Base-by-base conservation (phyloP, 2,888 invertebrate genomes). In the Caenorhabditis zanzibari region DNA sequence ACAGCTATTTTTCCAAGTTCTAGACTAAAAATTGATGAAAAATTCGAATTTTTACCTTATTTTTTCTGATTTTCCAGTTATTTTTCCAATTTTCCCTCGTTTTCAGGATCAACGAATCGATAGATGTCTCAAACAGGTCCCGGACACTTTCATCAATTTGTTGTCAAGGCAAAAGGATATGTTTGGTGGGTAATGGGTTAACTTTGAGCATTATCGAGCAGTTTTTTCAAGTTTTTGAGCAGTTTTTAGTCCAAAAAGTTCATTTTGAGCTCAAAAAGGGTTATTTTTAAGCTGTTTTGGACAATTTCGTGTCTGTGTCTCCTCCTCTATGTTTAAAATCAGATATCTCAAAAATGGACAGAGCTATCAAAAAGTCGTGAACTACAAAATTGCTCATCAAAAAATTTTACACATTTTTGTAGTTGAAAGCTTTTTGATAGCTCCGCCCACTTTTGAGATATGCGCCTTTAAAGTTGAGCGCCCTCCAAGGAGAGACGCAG, bases 101-200 rank as follows among this genome's bases (percentile, higher is more conserved):
- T 82, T 85, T 14, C 80, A 88, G 86, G 89, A 89, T 63, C 32
- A 76, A n/a, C 81, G 79, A 49, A 88, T 89, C 35, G 81, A 85
- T 0, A 63, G 76, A 2, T 86, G 83, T 1, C 73, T 89, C 28
- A 63, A 74, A 1, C 86, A 89, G 76, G 86, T 88, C 22, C 90
- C 90, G 9, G 86, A 91, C 75, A 90, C 86, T 0, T 92, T 91
- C 74, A 64, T 84, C 54, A 68, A 72, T n/a, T 59, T 92, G 38
- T 73, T 91, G 52, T 83, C 82, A 76, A 83, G 87, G 56, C 87
- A 90, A 54, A 90, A 90, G 61, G 88, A 90, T 16, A 84, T 88
- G 64, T 79, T 87, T 49, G 68, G 83, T 84, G 22, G n/a, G 84
- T 54, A 26, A 26, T 26, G 49, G 19, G 49, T 3, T 44, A n/a